Evolutionary conservation across 2,888 invertebrate species (phyloP), one percentile per base, ranked within the genome.

Genomic region (Cheilosia variabilis): DNA sequence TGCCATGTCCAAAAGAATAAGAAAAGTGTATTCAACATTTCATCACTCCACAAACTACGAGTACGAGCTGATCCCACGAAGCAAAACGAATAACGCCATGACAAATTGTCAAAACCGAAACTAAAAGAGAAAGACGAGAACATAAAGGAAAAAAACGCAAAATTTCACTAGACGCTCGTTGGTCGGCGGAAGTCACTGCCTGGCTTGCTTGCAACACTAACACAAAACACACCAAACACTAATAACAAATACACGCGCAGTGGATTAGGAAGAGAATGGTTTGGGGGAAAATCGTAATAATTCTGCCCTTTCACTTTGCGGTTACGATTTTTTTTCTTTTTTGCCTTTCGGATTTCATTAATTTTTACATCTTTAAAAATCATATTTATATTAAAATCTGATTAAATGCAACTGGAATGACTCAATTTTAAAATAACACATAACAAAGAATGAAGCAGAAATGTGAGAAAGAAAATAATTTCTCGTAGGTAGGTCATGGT

Each of bases 401-500:
- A 19, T 45, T 9, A 15, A 19, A n/a, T 37, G 27, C 2, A 17
- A 53, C 31, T 27, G 31, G 13, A 17, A 27, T 34, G 9, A 19
- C 41, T 57, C 13, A 66, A 43, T 9, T n/a, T 52, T 52, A 1
- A 15, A 52, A 52, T 52, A 52, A 58, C 10, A 13, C 19, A 47
- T 22, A 60, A 47, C 45, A 60, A 65, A 60, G 43, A 72, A 41
- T 31, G 45, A 52, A 37, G 65, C 34, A 78, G 62, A 22, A 69
- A 53, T 60, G 68, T 5, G 24, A 76, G 60, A 76, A 66, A 53
- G 76, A 66, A 75, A 75, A 65, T n/a, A 68, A 77, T 68, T 83
- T 83, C 62, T 57, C 55, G 68, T 63, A 78, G 78, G 83, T 83
- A 84, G 83, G 83, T 84, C 83, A 84, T 79, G 83, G 83, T 84